Conservation (phyloP, 1,140 invertebrate genomes). For the Neodiprion virginianus region DNA sequence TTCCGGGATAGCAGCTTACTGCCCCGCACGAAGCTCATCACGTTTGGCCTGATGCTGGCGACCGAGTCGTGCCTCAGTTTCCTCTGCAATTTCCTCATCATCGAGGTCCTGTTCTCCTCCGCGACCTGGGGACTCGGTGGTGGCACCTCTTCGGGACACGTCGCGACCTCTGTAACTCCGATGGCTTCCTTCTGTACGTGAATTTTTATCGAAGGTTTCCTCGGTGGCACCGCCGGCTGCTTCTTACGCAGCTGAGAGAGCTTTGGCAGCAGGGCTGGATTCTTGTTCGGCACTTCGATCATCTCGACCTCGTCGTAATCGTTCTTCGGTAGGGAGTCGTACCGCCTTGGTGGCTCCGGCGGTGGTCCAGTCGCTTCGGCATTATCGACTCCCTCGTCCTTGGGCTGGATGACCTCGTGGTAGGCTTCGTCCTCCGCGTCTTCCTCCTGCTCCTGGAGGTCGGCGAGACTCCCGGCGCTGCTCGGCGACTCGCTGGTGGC, state of each 20-base stretch:
- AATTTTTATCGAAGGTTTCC: constrained; percentile 32
- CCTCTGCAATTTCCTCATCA: constrained; percentile 49
- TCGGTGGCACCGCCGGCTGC: constrained; percentile 52
- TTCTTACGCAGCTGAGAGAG: constrained; percentile 46
- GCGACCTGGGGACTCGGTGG: constrained; percentile 9
- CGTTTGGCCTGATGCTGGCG: constrained; percentile 43
- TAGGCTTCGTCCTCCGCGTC: constrained; percentile 29
- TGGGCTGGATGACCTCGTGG: constrained; percentile 45
- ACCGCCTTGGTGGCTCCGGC: constrained; percentile 60
- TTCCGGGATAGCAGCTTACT: constrained; percentile 46
- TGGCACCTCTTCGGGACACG: constrained; percentile 12
- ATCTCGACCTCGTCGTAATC: constrained; percentile 53
- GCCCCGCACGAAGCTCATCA: constrained; percentile 49
- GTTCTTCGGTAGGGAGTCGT: constrained; percentile 58
- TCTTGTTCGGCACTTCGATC: constrained; percentile 44
- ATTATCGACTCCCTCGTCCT: constrained; percentile 44
- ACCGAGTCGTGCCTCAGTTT: constrained; percentile 47
- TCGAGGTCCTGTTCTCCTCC: constrained; percentile 38
- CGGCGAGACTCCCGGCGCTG: constrained; percentile 42
- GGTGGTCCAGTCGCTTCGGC: constrained; percentile 41
- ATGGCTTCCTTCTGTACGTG: constrained; percentile 5
- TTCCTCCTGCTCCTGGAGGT: constrained; percentile 39
- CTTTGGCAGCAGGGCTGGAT: constrained; percentile 53
- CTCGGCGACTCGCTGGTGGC: constrained; percentile 43
- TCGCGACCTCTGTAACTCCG: not conserved